A percentile compares a stretch with the other conserved stretches of the same genome.
Conservation (phyloP, 2,797 vertebrate species). For the Malurus splendens region DNA sequence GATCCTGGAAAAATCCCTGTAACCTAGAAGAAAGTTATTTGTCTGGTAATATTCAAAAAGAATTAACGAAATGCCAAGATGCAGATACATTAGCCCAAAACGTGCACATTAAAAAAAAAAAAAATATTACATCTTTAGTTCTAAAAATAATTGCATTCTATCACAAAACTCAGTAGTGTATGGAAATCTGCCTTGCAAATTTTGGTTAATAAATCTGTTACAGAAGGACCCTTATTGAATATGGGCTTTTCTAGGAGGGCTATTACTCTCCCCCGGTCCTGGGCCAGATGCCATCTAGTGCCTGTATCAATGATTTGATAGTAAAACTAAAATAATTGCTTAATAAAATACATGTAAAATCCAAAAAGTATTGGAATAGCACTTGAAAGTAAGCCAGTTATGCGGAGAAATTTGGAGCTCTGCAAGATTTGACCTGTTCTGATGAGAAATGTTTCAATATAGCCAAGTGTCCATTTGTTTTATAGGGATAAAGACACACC, state of each 20-base stretch:
- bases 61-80: background rate
- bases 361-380: background rate
- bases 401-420: background rate
- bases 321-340: background rate
- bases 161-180: background rate
- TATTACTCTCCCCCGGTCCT: background rate
- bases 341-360: background rate
- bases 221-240: background rate
- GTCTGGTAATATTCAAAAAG: background rate
- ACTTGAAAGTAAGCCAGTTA: background rate
- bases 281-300: background rate
- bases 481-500: background rate
- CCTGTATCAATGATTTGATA: background rate
- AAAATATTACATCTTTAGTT: background rate
- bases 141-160: background rate
- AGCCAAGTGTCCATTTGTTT: background rate
- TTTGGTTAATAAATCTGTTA: background rate
- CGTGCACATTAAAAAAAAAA: background rate
- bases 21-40: background rate
- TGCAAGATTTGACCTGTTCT: background rate
- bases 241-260: background rate
- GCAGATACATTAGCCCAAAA: background rate
- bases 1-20: background rate
- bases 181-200: background rate
- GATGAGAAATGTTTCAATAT: background rate